A percentile compares a stretch with the other conserved stretches of the same genome.
Evolutionary conservation across 1,140 invertebrate genomes (phyloP).

Genomic region (Spodoptera litura): DNA sequence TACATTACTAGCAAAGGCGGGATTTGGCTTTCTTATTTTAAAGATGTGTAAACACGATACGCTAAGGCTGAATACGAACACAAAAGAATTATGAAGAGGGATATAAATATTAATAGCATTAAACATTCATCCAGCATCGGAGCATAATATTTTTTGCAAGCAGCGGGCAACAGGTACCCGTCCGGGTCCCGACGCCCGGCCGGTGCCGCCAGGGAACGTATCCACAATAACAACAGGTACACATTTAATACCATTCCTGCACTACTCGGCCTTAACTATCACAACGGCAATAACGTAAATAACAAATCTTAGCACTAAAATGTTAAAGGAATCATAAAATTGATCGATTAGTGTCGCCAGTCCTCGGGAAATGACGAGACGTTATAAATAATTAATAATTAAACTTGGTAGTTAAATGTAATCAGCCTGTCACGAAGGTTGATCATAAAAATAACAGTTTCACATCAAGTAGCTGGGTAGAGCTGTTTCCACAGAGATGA

Average conservation of each 20-base stretch:
- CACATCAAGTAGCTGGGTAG: background rate
- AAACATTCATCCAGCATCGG: conserved; percentile 32
- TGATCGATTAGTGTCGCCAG: conserved; percentile 22
- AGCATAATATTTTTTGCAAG: conserved; percentile 40
- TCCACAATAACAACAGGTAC: conserved; percentile 25
- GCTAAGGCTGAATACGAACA: conserved; percentile 29
- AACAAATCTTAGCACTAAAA: conserved; percentile 9
- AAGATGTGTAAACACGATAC: conserved; percentile 29
- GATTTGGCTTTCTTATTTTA: conserved; percentile 6
- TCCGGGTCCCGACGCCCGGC: conserved; percentile 10
- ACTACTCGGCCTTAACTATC: background rate
- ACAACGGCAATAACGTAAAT: background rate
- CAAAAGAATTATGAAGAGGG: conserved; percentile 38
- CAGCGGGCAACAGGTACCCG: conserved; percentile 40
- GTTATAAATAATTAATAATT: conserved; percentile 30
- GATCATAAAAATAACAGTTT: background rate
- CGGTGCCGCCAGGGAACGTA: conserved; percentile 3
- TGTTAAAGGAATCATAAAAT: conserved; percentile 10
- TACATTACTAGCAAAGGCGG: background rate
- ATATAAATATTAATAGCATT: conserved; percentile 38
- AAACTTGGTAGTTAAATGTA: conserved; percentile 25
- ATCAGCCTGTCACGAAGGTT: background rate
- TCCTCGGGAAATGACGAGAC: conserved; percentile 22
- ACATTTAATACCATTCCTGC: background rate
- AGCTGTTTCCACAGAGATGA: too few relatives aligned